phyloP scores from a whole-genome alignment of 2,113 vertebrate species.

The Papio anubis region DNA sequence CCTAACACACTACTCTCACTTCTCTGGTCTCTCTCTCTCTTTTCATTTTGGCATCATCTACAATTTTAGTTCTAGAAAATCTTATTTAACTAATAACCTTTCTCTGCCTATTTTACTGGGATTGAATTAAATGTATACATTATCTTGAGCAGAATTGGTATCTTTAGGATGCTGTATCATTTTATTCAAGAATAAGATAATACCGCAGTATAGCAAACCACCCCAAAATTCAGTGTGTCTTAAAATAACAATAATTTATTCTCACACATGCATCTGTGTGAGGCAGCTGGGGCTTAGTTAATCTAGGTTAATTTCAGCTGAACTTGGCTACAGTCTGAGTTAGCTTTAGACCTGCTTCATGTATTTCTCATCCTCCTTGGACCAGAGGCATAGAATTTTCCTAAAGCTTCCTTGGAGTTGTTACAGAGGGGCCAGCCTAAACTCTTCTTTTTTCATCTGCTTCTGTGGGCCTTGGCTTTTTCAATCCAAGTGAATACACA shows the following conservation, averaged over 20 bases:
- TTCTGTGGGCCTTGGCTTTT: background rate
- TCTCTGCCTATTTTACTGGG: background rate
- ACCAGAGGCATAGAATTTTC: background rate
- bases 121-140: background rate
- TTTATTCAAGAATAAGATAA: background rate
- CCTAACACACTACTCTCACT: background rate
- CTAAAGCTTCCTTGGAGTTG: background rate
- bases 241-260: constrained; percentile 8
- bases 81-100: background rate
- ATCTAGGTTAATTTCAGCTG: background rate
- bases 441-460: background rate
- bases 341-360: background rate
- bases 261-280: background rate
- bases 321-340: background rate
- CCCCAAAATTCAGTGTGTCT: background rate
- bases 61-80: constrained; percentile 3
- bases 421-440: background rate
- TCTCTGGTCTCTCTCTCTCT: background rate
- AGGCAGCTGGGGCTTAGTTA: background rate
- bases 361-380: background rate
- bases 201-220: background rate
- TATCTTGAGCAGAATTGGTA: background rate
- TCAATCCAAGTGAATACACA: background rate
- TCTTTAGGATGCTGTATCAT: background rate
- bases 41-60: background rate